phyloP scores from a whole-genome alignment of 2,113 vertebrate species.

The Carassius gibelio region DNA sequence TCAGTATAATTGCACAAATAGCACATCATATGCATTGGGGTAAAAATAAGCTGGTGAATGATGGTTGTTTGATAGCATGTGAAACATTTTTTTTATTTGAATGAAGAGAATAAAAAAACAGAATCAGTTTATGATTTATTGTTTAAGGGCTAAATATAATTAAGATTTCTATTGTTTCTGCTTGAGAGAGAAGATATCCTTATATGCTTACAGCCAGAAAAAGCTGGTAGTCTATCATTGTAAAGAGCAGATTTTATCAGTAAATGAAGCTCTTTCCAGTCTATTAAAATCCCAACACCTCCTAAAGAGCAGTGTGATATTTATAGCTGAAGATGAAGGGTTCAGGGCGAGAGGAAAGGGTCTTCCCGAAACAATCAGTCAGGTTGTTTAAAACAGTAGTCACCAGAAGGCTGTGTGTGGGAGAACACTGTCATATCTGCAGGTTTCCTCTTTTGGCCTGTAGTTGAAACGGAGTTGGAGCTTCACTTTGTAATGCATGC shows the following conservation, averaged over 20 bases:
- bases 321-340: slow-evolving; percentile 44
- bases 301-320: slow-evolving; percentile 47
- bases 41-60: not conserved
- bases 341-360: not conserved
- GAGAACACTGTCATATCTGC: slow-evolving; percentile 32
- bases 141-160: too few species aligned
- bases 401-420: slow-evolving; percentile 9
- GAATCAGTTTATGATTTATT: too few species aligned
- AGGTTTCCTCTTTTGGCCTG: slow-evolving; percentile 26
- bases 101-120: not conserved
- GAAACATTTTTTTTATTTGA: not conserved
- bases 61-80: not conserved
- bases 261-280: slow-evolving; percentile 18
- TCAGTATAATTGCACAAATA: not conserved
- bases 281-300: slow-evolving; percentile 42
- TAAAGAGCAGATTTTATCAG: slow-evolving; percentile 26
- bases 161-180: not conserved
- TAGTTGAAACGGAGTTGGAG: not conserved
- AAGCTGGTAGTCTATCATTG: not conserved
- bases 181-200: slow-evolving; percentile 31
- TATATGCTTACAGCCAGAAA: not conserved
- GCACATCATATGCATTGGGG: not conserved
- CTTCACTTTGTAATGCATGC: slow-evolving; percentile 23
- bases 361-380: slow-evolving; percentile 52
- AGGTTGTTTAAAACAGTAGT: slow-evolving; percentile 18